Conservation (phyloP, 2,113 vertebrate species). For the Indicator maculatus region DNA sequence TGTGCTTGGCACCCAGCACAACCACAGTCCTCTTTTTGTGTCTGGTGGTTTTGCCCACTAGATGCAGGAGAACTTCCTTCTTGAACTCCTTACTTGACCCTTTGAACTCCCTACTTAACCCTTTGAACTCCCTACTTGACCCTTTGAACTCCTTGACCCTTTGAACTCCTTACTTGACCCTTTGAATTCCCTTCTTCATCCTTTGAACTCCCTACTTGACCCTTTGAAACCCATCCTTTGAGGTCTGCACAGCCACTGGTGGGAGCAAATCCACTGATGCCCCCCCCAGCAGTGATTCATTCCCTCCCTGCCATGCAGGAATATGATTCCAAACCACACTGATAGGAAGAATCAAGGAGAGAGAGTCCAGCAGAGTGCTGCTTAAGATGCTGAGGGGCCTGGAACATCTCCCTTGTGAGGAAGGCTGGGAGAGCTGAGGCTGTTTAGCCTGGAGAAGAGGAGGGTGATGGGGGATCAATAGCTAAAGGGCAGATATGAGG, state of each 20-base stretch:
- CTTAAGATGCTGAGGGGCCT: too few relatives aligned
- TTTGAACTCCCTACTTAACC: not conserved
- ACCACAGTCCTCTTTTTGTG: too few relatives aligned
- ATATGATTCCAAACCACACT: rapidly evolving
- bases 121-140: not conserved
- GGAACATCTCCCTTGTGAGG: too few relatives aligned
- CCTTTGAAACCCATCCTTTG: not conserved
- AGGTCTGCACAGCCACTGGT: not conserved
- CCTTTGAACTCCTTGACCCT: not conserved
- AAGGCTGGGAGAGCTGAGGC: too few relatives aligned
- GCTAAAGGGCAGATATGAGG: too few relatives aligned
- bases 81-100: not conserved
- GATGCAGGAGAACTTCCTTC: not conserved
- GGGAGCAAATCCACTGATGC: not conserved
- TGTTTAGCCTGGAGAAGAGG: too few relatives aligned
- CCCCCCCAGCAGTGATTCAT: not conserved
- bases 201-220: not conserved
- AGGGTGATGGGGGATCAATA: too few relatives aligned
- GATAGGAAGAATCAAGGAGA: not conserved
- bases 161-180: not conserved
- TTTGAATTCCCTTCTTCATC: not conserved
- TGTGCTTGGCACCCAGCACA: not conserved
- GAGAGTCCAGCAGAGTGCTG: too few relatives aligned
- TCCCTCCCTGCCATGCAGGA: rapidly evolving
- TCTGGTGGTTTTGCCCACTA: not conserved